Evolutionary conservation across 2,888 invertebrate genomes (phyloP).

Genomic region (Phragmatobia fuliginosa): DNA sequence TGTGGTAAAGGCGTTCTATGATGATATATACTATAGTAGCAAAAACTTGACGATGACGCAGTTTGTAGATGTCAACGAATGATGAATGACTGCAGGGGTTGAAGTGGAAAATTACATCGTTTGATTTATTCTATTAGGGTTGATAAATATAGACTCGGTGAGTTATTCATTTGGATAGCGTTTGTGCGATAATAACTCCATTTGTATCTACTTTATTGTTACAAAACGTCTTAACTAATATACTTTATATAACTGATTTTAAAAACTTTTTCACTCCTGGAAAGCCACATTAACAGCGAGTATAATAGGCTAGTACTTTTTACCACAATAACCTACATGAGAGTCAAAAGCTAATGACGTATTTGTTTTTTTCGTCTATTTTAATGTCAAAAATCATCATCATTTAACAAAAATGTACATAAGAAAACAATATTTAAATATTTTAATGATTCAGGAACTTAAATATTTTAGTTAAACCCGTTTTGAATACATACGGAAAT

Average conservation of each 20-base stretch:
- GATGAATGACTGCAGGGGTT: slow-evolving; percentile 62
- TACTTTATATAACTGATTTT: no score
- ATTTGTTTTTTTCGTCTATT: no score
- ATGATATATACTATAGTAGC: slow-evolving; percentile 62
- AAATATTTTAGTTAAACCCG: not conserved
- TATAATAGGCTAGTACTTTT: no score
- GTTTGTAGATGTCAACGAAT: slow-evolving; percentile 67
- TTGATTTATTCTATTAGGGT: slow-evolving; percentile 64
- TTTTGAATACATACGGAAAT: not conserved
- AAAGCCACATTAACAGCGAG: no score
- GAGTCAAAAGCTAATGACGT: no score
- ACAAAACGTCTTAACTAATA: not conserved
- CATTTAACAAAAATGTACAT: no score
- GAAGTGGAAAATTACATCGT: slow-evolving; percentile 67
- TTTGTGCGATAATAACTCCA: not conserved
- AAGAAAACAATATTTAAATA: no score
- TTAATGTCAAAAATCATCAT: no score
- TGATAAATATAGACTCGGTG: slow-evolving; percentile 27
- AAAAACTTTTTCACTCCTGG: no score
- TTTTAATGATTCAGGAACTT: slow-evolving; percentile 2
- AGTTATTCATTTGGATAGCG: not conserved
- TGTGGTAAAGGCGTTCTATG: slow-evolving; percentile 63
- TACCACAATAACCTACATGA: no score
- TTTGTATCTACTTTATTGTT: not conserved
- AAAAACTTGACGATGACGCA: slow-evolving; percentile 62